Base-by-base conservation (phyloP, 2,797 vertebrate genomes). In the Helicolenus hilgendorfi region DNA sequence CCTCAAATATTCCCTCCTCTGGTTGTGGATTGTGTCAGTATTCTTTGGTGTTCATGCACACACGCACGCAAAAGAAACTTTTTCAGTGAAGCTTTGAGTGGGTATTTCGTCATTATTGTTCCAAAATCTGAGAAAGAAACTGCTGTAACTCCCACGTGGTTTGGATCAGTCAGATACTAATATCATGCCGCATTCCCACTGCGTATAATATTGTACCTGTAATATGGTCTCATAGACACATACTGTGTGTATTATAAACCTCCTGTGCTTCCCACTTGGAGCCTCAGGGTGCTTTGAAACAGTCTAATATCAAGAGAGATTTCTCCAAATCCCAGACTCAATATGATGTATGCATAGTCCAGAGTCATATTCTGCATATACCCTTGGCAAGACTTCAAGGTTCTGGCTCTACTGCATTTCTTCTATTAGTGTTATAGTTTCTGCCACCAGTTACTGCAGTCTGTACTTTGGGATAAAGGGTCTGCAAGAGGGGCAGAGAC, bases 251-350 rank as follows among this genome's bases (percentile, higher is more conserved):
- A 3, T 80, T 76, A 65, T 35, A 72, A 79, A 29, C 4, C 75
- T 81, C 55, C 64, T 9, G 58, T 35, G 36, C 29, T 35, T 49
- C 60, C 65, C 41, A 74, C 87, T 76, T 41, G 0, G 80, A 81
- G 55, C 82, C 56, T 58, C 20, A 2, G 79, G 85, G 62, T 60
- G 62, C 81, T 77, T 35, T 62, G 78, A 63, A 78, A 81, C 13
- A 8, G 13, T 45, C 60, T 92, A 84, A 87, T 90, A 91, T 89
- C 89, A 76, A 71, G 5, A 80, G 90, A 86, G 85, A 82, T 82
- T 83, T 90, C 70, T 79, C 36, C 41, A 89, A 87, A 87, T 92
- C 92, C 91, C 85, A 89, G 58, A 79, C 69, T 80, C 83, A 93
- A 84, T 92, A 86, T 87, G 63, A 72, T 75, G 26, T 58, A 59